Base-by-base conservation (phyloP, 1,140 invertebrate species). In the Dendrolimus kikuchii region DNA sequence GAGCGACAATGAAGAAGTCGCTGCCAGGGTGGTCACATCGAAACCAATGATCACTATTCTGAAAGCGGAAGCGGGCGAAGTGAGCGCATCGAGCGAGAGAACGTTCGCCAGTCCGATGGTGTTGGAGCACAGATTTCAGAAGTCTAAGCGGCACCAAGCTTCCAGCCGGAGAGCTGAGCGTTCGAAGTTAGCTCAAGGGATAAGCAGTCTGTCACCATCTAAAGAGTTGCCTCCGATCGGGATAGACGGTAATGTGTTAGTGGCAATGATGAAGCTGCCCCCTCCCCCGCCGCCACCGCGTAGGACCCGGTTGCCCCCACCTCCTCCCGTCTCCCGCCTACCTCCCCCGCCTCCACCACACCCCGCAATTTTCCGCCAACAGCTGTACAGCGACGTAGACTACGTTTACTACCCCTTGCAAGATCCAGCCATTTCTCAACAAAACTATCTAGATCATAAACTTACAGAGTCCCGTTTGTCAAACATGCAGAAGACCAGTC, bases 321-420 rank as follows among this genome's bases (percentile, higher is more conserved):
- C 88, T 0, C 87, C 87, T 36, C 90, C 89, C 4, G 89, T 89
- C 6, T 88, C 90, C 2, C 88, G 90, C 2, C 85, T 89, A 7
- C 82, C 90, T 4, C 89, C 90, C 1, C 89, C 90, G 4, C 90
- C 90, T 51, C 75, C 95, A 7, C 93, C 93, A 0, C 88, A 92
- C 9, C 93, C 92, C 38, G 94, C 95, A 59, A 92, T 95, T 50
- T 96, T 95, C 65, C 93, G 95, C 67, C 94, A 95, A 66, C 95
- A 96, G 68, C 89, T 96, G 9, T 95, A 95, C 62, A 96, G 95
- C 41, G 95, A 96, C 66, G 94, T 95, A 5, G 95, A 97, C 75
- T 97, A 95, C 68, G 95, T 96, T 0, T 94, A 96, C 74, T 97
- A 96, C 70, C 95, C 95, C 0, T 78, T 96, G 47, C 95, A 96